A percentile compares a stretch with the other conserved stretches of the same genome.
Evolutionary conservation across 2,113 vertebrate species (phyloP).

Genomic region (Paramormyrops kingsleyae): DNA sequence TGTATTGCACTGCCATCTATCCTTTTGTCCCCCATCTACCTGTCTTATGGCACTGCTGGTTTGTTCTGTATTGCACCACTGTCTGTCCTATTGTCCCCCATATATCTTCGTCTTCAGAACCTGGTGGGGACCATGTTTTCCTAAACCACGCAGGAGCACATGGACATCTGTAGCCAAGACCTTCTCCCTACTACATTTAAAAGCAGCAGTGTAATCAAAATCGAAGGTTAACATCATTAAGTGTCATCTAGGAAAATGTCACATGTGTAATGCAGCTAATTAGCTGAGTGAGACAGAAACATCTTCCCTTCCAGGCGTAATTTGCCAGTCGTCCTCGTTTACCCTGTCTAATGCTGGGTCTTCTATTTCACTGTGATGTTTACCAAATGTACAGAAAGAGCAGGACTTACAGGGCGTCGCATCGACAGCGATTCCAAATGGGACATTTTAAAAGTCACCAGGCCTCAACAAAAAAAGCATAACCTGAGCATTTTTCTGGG

Average conservation of each 20-base stretch:
- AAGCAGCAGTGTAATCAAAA: background rate
- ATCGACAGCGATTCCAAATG: background rate
- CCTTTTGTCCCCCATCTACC: too few relatives aligned
- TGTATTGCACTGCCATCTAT: too few relatives aligned
- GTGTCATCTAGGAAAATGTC: background rate
- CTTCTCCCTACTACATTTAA: background rate
- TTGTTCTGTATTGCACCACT: too few relatives aligned
- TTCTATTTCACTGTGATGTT: background rate
- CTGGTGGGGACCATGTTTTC: background rate
- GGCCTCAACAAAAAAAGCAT: background rate
- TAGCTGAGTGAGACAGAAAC: background rate
- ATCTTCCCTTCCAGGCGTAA: background rate
- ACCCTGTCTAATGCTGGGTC: background rate
- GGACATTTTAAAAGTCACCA: background rate
- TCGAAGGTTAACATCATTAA: background rate
- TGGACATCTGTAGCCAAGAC: background rate
- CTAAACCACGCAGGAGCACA: background rate
- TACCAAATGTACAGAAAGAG: background rate
- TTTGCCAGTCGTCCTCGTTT: background rate
- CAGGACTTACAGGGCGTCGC: background rate
- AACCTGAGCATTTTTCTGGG: background rate
- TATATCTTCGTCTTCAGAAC: background rate
- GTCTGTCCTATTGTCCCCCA: too few relatives aligned
- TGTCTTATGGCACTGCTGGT: too few relatives aligned
- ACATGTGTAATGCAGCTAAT: background rate